Evolutionary conservation across 2,888 invertebrate species (phyloP).

Genomic region (Pocota personata): DNA sequence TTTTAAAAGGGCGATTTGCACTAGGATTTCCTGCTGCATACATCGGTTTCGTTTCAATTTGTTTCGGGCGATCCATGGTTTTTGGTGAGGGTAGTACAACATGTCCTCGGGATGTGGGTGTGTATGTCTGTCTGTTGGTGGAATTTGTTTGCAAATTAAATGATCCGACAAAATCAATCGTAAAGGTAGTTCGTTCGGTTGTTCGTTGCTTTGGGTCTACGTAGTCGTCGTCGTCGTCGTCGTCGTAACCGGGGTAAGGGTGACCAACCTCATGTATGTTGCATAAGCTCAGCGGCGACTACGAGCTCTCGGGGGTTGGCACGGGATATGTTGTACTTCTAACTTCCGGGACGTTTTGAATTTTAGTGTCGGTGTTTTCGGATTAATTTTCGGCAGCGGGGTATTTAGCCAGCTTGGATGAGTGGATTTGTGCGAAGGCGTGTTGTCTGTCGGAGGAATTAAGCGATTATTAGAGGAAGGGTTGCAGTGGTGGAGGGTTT

Average conservation of each 20-base stretch:
- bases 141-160: constrained; percentile 74
- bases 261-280: constrained; percentile 49
- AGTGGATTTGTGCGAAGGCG: constrained; percentile 63
- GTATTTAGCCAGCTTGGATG: constrained; percentile 51
- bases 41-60: constrained; percentile 73
- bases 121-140: constrained; percentile 55
- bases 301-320: background rate
- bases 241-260: background rate
- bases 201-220: constrained; percentile 38
- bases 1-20: constrained; percentile 73
- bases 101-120: constrained; percentile 43
- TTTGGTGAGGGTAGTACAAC: constrained; percentile 10
- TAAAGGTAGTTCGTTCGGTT: constrained; percentile 70
- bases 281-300: constrained; percentile 40
- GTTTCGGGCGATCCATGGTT: constrained; percentile 41
- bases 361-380: constrained; percentile 74
- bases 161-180: constrained; percentile 74
- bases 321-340: constrained; percentile 33
- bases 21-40: constrained; percentile 71
- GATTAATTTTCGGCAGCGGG: constrained; percentile 69
- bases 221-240: background rate
- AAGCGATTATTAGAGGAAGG: constrained; percentile 39
- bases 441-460: constrained; percentile 60
- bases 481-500: background rate
- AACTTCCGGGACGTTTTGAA: constrained; percentile 70